Evolutionary conservation across 2,113 vertebrate species (phyloP), one percentile per base, ranked within the genome.

Genomic region (Dascyllus trimaculatus): DNA sequence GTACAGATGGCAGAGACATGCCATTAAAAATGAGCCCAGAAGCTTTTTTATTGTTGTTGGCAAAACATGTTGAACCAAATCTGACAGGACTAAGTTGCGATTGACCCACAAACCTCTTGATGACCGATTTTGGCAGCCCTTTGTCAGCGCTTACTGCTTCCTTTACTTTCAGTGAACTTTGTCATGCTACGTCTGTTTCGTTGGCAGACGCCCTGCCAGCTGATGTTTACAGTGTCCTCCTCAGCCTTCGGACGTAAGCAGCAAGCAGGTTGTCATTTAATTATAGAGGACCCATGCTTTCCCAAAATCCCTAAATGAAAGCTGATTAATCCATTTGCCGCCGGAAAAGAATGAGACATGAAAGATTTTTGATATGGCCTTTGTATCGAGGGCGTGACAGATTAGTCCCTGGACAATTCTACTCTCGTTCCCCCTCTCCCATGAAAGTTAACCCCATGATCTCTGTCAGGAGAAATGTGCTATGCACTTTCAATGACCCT

Each of bases 31-130:
- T 17, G 1, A 54, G 19, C 17, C 52, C 57, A 69, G 46, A 68
- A 80, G 60, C 60, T 48, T 77, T 85, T 64, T 61, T 62, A 25
- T 38, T 53, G 52, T 67, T 74, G 72, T 67, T 82, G 75, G 62
- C 77, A 74, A 78, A 88, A 79, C 8, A 71, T 25, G 2, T 51
- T 77, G 43, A 59, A 48, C 71, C 57, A 84, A 78, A 89, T 82
- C 82, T 60, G 66, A 66, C 38, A 2, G 26, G 24, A 53, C 59
- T 86, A 83, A 89, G 6, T 88, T 88, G 75, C 77, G 82, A 85
- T 78, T 87, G 89, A 91, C 88, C 88, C 79, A 91, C 29, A 92
- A 91, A 92, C 84, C 88, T 87, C 61, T 1, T 0, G 2, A 8
- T 90, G 88, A 88, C 87, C 52, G 77, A 32, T 46, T 49, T n/a